Percentiles rank a stretch among this genome's conserved stretches.
Evolutionary conservation across 2,888 invertebrate species (phyloP).

Genomic region (Molanna angustata): DNA sequence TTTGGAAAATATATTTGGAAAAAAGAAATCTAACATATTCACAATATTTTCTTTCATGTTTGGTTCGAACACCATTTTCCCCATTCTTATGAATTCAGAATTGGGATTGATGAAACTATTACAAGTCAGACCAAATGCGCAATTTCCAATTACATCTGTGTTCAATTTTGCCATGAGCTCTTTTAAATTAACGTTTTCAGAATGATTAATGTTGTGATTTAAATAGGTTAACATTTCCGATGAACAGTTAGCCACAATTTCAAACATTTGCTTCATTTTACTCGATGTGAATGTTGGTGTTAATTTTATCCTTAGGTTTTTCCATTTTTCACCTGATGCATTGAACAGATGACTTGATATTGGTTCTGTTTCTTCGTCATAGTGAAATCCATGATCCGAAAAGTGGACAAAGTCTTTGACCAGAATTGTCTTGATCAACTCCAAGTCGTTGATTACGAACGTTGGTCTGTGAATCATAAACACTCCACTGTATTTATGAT

Average conservation of each 20-base stretch:
- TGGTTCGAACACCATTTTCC: slow-evolving; percentile 36
- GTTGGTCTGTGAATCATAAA: slow-evolving; percentile 11
- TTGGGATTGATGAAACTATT: slow-evolving; percentile 36
- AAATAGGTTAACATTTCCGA: slow-evolving; percentile 34
- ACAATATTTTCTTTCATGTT: slow-evolving; percentile 17
- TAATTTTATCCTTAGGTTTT: slow-evolving; percentile 43
- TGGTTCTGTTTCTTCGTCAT: slow-evolving; percentile 41
- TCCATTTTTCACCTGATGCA: slow-evolving; percentile 46
- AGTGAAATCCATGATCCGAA: slow-evolving; percentile 38
- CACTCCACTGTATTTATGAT: neutral
- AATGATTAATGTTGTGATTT: slow-evolving; percentile 15
- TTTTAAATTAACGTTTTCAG: slow-evolving; percentile 33
- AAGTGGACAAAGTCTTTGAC: slow-evolving; percentile 45
- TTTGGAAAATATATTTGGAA: slow-evolving; percentile 15
- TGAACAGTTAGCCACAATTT: slow-evolving; percentile 39
- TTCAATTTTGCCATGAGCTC: slow-evolving; percentile 35
- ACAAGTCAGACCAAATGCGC: slow-evolving; percentile 40
- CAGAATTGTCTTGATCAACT: slow-evolving; percentile 39
- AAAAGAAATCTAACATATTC: neutral
- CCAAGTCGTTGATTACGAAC: slow-evolving; percentile 35
- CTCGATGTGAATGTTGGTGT: no score
- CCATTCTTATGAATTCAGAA: slow-evolving; percentile 34
- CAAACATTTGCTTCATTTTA: slow-evolving; percentile 49
- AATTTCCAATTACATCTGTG: slow-evolving; percentile 39
- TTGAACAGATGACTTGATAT: slow-evolving; percentile 39